A percentile compares a stretch with the other conserved stretches of the same genome.
Evolutionary conservation across 2,113 vertebrate genomes (phyloP).

Genomic region (Muntiacus muntjak): DNA sequence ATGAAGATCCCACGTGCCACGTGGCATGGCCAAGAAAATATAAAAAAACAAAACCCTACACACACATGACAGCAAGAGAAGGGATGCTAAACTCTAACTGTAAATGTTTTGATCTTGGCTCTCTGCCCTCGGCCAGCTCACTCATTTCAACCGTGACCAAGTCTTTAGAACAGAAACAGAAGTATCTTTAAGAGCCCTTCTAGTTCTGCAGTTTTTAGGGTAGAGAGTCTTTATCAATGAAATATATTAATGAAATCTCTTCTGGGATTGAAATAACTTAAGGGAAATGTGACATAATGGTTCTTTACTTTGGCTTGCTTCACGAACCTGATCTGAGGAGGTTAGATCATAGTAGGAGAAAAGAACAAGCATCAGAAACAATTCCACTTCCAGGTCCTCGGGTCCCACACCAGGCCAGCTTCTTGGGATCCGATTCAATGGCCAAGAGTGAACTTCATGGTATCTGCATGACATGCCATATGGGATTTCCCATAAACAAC

Average conservation of each 20-base stretch:
- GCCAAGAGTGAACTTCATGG: background rate
- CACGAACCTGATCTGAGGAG: background rate
- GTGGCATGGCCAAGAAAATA: background rate
- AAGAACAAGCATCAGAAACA: background rate
- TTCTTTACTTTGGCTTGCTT: background rate
- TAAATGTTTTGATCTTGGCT: background rate
- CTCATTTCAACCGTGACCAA: background rate
- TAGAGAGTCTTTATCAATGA: background rate
- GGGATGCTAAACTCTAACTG: background rate
- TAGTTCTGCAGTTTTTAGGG: background rate
- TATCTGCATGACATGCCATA: background rate
- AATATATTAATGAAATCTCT: background rate
- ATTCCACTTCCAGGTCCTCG: background rate
- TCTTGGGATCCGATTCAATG: background rate
- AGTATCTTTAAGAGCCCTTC: background rate
- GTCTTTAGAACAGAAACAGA: background rate
- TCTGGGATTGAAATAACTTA: background rate
- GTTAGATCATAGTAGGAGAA: background rate
- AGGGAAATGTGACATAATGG: background rate
- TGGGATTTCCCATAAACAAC: background rate
- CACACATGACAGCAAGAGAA: background rate
- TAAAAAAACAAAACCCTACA: background rate
- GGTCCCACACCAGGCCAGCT: background rate
- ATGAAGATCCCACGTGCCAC: background rate
- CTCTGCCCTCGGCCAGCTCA: background rate